Conservation (phyloP, 2,797 vertebrate species). For the Acanthornis magna region DNA sequence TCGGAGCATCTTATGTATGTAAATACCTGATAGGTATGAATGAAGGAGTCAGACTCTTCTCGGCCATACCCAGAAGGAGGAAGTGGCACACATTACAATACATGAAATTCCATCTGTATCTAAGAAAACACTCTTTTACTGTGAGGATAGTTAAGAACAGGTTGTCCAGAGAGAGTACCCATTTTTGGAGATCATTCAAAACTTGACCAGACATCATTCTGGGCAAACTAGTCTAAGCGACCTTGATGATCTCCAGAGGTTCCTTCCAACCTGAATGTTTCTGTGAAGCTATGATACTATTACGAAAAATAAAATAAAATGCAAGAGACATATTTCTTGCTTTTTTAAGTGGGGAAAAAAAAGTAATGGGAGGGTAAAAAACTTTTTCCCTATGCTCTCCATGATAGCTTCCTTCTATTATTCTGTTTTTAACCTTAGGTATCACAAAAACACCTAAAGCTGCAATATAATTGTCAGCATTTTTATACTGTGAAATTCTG, state of each 20-base stretch:
- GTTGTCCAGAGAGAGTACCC: not conserved
- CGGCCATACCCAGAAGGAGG: not conserved
- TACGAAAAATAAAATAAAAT: not conserved
- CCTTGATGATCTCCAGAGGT: not conserved
- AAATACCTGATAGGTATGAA: not conserved
- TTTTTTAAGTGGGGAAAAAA: not conserved
- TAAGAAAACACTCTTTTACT: not conserved
- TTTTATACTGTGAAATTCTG: not conserved
- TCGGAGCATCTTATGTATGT: not conserved
- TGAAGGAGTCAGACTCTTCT: not conserved
- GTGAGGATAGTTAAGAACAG: not conserved
- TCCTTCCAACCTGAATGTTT: not conserved
- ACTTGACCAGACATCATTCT: not conserved
- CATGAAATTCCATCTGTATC: not conserved
- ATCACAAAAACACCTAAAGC: not conserved
- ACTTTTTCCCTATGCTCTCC: rapidly evolving
- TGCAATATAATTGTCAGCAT: not conserved
- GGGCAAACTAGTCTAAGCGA: not conserved
- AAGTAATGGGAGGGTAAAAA: not conserved
- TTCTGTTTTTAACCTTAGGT: not conserved
- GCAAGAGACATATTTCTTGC: not conserved
- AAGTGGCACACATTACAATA: not conserved
- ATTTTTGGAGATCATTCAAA: not conserved
- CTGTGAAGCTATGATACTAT: not conserved
- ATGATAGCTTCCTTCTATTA: not conserved